Evolutionary conservation across 2,797 vertebrate genomes (phyloP), one percentile per base, ranked within the genome.

Genomic region (Syngnathus acus): DNA sequence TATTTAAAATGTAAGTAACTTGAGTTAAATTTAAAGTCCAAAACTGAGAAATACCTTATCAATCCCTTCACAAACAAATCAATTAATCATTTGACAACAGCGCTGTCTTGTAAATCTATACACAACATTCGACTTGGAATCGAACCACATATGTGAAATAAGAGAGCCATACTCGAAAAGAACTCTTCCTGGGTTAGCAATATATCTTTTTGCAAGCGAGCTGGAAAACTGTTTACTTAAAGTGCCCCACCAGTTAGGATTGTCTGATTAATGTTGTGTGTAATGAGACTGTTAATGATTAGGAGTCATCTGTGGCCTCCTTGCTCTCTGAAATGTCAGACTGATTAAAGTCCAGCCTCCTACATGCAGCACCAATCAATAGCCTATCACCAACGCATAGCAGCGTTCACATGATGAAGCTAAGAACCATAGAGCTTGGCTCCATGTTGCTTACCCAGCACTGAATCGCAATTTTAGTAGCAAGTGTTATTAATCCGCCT

Each of bases 261-360:
- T 59, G 65, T 77, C 85, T 82, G 80, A 86, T 82, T 87, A 85
- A 87, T 81, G 78, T 74, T 80, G 75, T 82, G 73, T 86, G 75
- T 86, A 86, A 87, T 82, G 77, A 83, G 80, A 66, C 70, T 71
- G 71, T 76, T 80, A 77, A 83, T 82, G 84, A 86, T 79, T 74
- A 70, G 74, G 67, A 76, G 76, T 80, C 70, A 74, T 81, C 72
- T 64, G 78, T 74, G 71, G 77, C 75, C 78, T 80, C 75, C 48
- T 16, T 64, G 54, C 79, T 78, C 73, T 78, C 78, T 68, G 72
- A 83, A 82, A 84, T 80, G 84, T 78, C 77, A 85, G 72, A 45
- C 70, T 72, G 80, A 84, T 78, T 79, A 77, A 85, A 76, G 85
- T 78, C 80, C 73, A 64, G 64, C 73, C 74, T 75, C 75, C 66